A percentile compares a stretch with the other conserved stretches of the same genome.
Evolutionary conservation across 2,888 invertebrate species (phyloP).

Genomic region (Sarcophaga carnaria): DNA sequence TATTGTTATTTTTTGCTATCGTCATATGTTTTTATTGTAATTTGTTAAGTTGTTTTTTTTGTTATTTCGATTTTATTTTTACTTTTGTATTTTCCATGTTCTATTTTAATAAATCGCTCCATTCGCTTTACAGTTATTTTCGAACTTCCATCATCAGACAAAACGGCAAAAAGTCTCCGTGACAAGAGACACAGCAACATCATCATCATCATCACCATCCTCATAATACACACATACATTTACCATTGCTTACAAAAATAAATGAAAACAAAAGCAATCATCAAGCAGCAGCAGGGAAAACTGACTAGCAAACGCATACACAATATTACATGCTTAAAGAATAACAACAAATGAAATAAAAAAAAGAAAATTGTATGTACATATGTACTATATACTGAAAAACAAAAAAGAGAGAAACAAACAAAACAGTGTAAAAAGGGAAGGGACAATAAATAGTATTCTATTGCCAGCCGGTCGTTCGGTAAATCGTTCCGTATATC

Average conservation of each 20-base stretch:
- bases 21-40: slow-evolving; percentile 62
- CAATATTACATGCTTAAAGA: slow-evolving; percentile 28
- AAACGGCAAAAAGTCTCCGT: slow-evolving; percentile 43
- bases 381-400: not conserved
- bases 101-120: slow-evolving; percentile 60
- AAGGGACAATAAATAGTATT: not conserved
- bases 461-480: slow-evolving; percentile 33
- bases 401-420: not conserved
- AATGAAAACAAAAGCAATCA: slow-evolving; percentile 7
- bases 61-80: slow-evolving; percentile 47
- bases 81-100: slow-evolving; percentile 57
- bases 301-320: slow-evolving; percentile 21
- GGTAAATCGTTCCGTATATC: not conserved
- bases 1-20: slow-evolving; percentile 35
- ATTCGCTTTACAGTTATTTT: slow-evolving; percentile 65
- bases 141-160: slow-evolving; percentile 56
- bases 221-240: slow-evolving; percentile 1
- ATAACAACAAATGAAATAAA: slow-evolving; percentile 21
- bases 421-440: not conserved
- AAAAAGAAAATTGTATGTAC: not conserved
- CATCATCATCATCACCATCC: slow-evolving; percentile 26
- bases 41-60: slow-evolving; percentile 33
- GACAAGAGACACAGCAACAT: slow-evolving; percentile 28
- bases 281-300: slow-evolving; percentile 19
- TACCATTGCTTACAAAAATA: not conserved